Evolutionary conservation across 1,140 invertebrate species (phyloP).

Genomic region (Sitodiplosis mosellana): DNA sequence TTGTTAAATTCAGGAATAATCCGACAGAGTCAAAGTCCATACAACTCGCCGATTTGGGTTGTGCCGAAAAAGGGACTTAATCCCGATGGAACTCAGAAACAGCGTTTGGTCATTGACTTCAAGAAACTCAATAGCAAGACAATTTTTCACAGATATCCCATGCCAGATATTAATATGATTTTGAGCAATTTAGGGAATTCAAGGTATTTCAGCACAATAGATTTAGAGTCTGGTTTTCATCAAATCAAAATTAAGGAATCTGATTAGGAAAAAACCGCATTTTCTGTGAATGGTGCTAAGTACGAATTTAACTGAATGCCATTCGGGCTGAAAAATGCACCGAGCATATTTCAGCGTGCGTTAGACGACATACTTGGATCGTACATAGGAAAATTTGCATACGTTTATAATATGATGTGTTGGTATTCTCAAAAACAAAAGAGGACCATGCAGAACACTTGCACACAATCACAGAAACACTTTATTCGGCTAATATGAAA

Average conservation of each 20-base stretch:
- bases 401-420: slow-evolving; percentile 15
- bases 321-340: slow-evolving; percentile 25
- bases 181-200: slow-evolving; percentile 16
- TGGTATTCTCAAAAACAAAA: not conserved
- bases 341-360: slow-evolving; percentile 24
- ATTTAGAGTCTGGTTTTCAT: slow-evolving; percentile 28
- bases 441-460: too few species aligned
- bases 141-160: slow-evolving; percentile 24
- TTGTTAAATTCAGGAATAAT: slow-evolving; percentile 6
- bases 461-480: too few species aligned
- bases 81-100: slow-evolving; percentile 10
- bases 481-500: too few species aligned
- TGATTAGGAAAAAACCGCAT: slow-evolving; percentile 27
- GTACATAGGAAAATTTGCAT: slow-evolving; percentile 10
- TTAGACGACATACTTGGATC: slow-evolving; percentile 22
- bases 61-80: slow-evolving; percentile 11
- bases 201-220: slow-evolving; percentile 22
- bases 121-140: slow-evolving; percentile 18
- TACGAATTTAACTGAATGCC: slow-evolving; percentile 21
- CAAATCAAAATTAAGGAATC: slow-evolving; percentile 25
- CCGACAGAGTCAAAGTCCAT: slow-evolving; percentile 1
- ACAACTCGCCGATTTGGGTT: slow-evolving; percentile 11
- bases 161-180: slow-evolving; percentile 29
- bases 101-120: slow-evolving; percentile 20
- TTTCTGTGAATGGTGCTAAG: slow-evolving; percentile 17